Conservation (phyloP, 2,797 vertebrate genomes). For the Tympanoctomys barrerae region DNA sequence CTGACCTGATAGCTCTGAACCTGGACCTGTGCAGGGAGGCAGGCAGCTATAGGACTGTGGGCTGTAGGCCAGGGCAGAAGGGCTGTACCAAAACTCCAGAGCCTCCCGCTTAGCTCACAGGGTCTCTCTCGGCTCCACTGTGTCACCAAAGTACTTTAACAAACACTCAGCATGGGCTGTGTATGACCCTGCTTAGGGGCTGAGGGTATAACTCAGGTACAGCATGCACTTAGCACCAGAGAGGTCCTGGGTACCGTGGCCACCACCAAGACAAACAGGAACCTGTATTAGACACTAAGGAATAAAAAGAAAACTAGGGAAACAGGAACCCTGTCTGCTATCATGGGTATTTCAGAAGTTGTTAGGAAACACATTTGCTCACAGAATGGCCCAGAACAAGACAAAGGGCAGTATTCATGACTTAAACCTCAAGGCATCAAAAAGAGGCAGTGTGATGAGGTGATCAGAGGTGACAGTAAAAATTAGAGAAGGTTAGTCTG, state of each 20-base stretch:
- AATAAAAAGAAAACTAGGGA: not conserved
- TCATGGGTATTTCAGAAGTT: not conserved
- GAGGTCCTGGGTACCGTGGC: not conserved
- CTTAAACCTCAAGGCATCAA: not conserved
- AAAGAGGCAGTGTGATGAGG: not conserved
- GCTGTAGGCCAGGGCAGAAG: no score
- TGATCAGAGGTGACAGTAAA: not conserved
- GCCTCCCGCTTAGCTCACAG: fast-evolving
- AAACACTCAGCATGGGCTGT: not conserved
- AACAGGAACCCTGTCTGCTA: not conserved
- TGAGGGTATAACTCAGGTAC: no score
- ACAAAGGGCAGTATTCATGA: not conserved
- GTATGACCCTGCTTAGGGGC: not conserved
- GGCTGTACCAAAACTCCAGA: not conserved
- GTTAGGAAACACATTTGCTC: slow-evolving; percentile 13
- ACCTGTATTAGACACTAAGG: not conserved
- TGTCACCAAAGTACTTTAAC: not conserved
- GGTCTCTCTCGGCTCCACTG: not conserved
- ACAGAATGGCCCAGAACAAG: not conserved
- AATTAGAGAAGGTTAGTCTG: not conserved
- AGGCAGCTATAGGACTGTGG: slow-evolving; percentile 78
- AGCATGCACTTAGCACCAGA: not conserved
- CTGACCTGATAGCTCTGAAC: not conserved
- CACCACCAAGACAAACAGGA: not conserved
- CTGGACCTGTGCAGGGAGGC: not conserved